These are phyloP conservation scores for Gallinago solitaria DNA, from an alignment of 2,797 vertebrate species.

Conservation along the genomic window DNA sequence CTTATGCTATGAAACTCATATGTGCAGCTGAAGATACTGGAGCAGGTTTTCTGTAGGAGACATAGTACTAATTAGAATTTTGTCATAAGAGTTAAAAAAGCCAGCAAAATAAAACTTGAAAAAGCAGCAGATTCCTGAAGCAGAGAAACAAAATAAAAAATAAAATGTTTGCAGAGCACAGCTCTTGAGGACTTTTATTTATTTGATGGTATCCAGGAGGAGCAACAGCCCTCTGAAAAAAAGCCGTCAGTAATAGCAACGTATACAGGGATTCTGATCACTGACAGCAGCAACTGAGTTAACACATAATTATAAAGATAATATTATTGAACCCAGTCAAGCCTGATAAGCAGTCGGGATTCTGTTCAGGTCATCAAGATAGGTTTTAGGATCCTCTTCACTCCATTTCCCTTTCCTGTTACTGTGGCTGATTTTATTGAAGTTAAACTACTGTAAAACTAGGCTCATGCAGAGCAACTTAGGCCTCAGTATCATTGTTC, in stretches of 20 bases:
- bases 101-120: background rate
- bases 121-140: background rate
- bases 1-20: background rate
- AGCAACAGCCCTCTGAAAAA: background rate
- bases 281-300: background rate
- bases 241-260: background rate
- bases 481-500: background rate
- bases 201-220: background rate
- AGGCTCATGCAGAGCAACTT: background rate
- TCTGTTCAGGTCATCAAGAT: background rate
- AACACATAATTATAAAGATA: constrained; percentile 6
- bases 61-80: background rate
- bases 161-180: background rate
- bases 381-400: constrained; percentile 4
- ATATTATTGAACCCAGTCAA: constrained; percentile 8
- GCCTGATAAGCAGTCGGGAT: background rate
- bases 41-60: background rate
- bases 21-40: background rate
- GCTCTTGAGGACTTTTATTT: background rate
- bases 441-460: constrained; percentile 38
- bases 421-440: constrained; percentile 24
- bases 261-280: background rate
- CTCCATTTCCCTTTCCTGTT: constrained; percentile 18
- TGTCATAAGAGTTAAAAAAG: background rate
- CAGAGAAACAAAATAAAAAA: background rate